Evolutionary conservation across 2,113 vertebrate species (phyloP).

Genomic region (Solenodon paradoxus): DNA sequence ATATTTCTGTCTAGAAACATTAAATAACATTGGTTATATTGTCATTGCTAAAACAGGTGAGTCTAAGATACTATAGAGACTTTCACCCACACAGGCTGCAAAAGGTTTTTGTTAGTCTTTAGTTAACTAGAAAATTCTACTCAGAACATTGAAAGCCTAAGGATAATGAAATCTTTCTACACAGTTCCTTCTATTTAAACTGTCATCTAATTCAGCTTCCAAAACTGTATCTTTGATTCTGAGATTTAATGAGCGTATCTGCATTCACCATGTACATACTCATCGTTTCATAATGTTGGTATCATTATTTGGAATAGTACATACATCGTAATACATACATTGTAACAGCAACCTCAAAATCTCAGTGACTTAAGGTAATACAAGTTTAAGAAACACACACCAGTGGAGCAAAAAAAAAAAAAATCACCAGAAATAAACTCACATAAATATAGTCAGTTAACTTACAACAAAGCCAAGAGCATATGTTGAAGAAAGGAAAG

Average conservation of each 20-base stretch:
- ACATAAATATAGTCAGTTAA: too few species aligned
- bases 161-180: not conserved
- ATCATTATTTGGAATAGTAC: not conserved
- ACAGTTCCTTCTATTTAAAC: not conserved
- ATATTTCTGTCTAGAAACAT: not conserved
- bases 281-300: not conserved
- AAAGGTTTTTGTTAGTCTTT: not conserved
- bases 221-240: not conserved
- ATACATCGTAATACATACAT: too few species aligned
- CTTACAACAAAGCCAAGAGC: too few species aligned
- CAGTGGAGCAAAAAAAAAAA: too few species aligned
- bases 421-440: too few species aligned
- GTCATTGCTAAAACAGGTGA: not conserved
- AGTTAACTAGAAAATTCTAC: not conserved
- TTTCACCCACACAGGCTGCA: not conserved
- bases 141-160: not conserved
- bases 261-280: not conserved
- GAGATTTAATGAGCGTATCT: not conserved
- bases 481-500: too few species aligned
- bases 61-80: not conserved
- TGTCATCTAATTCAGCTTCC: not conserved
- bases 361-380: not conserved
- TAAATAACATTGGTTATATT: not conserved
- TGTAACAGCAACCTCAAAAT: not conserved
- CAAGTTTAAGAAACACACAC: too few species aligned